Evolutionary conservation across 2,888 invertebrate species (phyloP).

Genomic region (Ophion ventricosus): DNA sequence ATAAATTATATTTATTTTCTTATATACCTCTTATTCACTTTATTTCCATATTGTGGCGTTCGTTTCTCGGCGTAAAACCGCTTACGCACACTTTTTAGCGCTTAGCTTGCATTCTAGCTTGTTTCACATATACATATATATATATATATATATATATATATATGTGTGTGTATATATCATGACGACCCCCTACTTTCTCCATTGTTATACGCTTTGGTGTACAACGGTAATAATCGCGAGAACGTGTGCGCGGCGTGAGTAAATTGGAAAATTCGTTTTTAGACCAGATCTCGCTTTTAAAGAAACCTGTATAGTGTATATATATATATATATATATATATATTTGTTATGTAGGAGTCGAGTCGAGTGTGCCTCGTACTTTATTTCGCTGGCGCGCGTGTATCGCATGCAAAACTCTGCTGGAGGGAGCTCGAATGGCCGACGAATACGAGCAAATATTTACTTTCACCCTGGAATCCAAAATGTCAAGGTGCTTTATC

Average conservation of each 20-base stretch:
- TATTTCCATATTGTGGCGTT: neutral
- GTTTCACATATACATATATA: slow-evolving; percentile 19
- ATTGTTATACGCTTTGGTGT: slow-evolving; percentile 73
- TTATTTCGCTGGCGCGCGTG: slow-evolving; percentile 37
- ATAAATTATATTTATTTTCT: slow-evolving; percentile 1
- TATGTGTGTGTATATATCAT: neutral
- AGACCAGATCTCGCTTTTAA: slow-evolving; percentile 13
- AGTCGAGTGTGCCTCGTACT: slow-evolving; percentile 10
- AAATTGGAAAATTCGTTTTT: slow-evolving; percentile 43
- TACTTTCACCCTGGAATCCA: slow-evolving; percentile 74
- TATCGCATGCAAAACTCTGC: slow-evolving; percentile 50
- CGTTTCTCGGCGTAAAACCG: neutral
- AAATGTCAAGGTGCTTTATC: slow-evolving; percentile 72
- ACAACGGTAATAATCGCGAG: slow-evolving; percentile 46
- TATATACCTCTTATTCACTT: neutral
- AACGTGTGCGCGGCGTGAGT: slow-evolving; percentile 31
- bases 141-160: neutral
- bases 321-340: neutral
- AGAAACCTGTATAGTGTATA: neutral
- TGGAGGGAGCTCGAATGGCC: neutral
- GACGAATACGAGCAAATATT: slow-evolving; percentile 36
- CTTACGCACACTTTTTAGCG: slow-evolving; percentile 9
- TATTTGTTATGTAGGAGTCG: neutral
- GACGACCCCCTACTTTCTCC: slow-evolving; percentile 76
- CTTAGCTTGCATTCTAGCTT: neutral